Base-by-base conservation (phyloP, 1,140 invertebrate genomes). In the Pomacea maculata region DNA sequence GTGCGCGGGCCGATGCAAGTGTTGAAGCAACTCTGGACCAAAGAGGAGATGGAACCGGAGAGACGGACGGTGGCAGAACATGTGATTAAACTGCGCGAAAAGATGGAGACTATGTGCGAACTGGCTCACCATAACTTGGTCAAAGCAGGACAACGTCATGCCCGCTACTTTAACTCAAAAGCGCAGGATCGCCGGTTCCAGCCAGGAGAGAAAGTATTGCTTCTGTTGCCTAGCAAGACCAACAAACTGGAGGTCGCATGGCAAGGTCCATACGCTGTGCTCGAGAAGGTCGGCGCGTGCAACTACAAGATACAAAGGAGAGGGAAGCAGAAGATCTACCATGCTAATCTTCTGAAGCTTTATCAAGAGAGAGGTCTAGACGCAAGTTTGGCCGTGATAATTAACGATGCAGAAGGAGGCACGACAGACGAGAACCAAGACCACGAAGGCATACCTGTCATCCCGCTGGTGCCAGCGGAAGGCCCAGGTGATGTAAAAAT, bases 241-340 rank as follows among this genome's bases (percentile, higher is more conserved):
- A 85, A 85, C 54, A 83, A 83, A 63, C 54, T 83, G 45, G 29
- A 83, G n/a, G 54, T 83, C n/a, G n/a, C n/a, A n/a, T n/a, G n/a
- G n/a, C n/a, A n/a, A n/a, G n/a, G n/a, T n/a, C n/a, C n/a, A n/a
- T n/a, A n/a, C n/a, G n/a, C n/a, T n/a, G n/a, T 84, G 19, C 19
- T 45, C 19, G 77, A 76, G 10, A 67, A 65, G n/a, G 5, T 78
- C 14, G 64, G 71, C 29, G 54, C 54, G 17, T 52, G 57, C 11
- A 78, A 82, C 67, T 85, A 83, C 68, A 52, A 25, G 25, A 34
- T 82, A 17, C 57, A 80, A 12, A 55, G 85, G 12, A 54, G 55
- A 25, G 72, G 65, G 1, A 82, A 83, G 25, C 57, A 77, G 17
- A 85, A 83, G 76, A 54, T 67, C 10, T 83, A 73, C 77, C 75